A percentile compares a stretch with the other conserved stretches of the same genome.
Evolutionary conservation across 2,888 invertebrate species (phyloP).

Genomic region (Aleiodes alternator): DNA sequence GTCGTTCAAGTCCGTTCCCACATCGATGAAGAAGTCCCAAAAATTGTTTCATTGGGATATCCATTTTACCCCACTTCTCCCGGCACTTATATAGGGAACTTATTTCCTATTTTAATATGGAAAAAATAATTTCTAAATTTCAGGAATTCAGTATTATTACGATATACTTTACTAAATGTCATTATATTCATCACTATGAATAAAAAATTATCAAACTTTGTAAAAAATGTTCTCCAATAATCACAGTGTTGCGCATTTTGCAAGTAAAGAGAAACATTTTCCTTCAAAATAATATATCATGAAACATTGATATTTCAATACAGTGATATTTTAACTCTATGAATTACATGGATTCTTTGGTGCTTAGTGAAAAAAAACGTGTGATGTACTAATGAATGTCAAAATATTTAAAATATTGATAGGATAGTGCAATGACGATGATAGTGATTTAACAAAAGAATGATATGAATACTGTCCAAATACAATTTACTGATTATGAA

Average conservation of each 20-base stretch:
- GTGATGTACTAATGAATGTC: background rate
- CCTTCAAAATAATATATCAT: background rate
- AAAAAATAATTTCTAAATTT: too few species aligned
- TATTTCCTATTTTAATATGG: too few species aligned
- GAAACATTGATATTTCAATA: too few species aligned
- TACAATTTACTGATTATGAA: too few species aligned
- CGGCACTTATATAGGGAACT: too few species aligned
- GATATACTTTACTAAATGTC: conserved; percentile 1
- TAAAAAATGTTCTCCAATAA: conserved; percentile 12
- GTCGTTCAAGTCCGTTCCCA: too few species aligned
- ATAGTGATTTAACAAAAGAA: background rate
- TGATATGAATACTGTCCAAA: background rate
- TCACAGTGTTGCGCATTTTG: conserved; percentile 26
- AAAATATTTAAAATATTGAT: conserved; percentile 8
- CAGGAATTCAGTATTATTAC: conserved; percentile 3
- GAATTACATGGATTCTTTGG: too few species aligned
- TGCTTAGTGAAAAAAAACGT: too few species aligned
- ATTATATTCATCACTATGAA: background rate
- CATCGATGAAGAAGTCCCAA: too few species aligned
- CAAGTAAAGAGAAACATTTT: conserved; percentile 9
- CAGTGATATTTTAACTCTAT: too few species aligned
- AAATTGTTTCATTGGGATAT: too few species aligned
- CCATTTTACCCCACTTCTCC: too few species aligned
- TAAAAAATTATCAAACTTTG: conserved; percentile 35
- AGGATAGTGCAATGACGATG: background rate